phyloP scores from a whole-genome alignment of 2,113 vertebrate species.

The Calidris pugnax region DNA sequence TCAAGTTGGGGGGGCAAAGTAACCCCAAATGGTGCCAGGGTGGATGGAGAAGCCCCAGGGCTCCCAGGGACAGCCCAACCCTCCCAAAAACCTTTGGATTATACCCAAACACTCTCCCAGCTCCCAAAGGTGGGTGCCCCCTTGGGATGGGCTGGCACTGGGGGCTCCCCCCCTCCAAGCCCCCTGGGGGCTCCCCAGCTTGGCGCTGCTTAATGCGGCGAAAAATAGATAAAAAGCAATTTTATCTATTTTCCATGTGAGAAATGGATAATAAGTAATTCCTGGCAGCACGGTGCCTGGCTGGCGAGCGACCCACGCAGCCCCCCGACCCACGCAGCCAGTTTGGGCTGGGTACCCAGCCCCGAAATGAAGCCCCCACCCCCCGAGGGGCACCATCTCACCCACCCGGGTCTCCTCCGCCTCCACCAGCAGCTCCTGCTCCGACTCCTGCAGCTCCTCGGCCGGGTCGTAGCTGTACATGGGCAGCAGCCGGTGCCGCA shows the following conservation, averaged over 20 bases:
- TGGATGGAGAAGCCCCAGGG: fast-evolving
- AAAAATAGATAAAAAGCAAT: too few relatives aligned
- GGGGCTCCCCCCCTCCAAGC: not conserved
- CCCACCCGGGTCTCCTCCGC: constrained; percentile 89
- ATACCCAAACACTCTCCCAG: not conserved
- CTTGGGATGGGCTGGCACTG: not conserved
- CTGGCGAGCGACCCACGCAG: fast-evolving
- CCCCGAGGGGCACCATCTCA: not conserved
- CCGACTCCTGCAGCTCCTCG: constrained; percentile 89
- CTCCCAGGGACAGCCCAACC: not conserved
- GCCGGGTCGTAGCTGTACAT: constrained; percentile 94
- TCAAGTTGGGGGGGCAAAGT: not conserved
- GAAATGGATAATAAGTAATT: not conserved
- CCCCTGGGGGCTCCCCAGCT: too few relatives aligned
- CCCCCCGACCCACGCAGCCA: not conserved
- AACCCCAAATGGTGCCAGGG: fast-evolving
- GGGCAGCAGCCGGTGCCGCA: constrained; percentile 92
- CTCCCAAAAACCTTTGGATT: not conserved
- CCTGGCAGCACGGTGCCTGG: fast-evolving
- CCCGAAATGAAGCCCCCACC: not conserved
- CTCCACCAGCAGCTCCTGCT: constrained; percentile 88
- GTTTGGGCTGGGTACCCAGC: too few relatives aligned
- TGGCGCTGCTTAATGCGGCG: fast-evolving
- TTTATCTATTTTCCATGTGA: not conserved
- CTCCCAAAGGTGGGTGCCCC: too few relatives aligned